phyloP scores from a whole-genome alignment of 2,797 vertebrate species.

The Dermochelys coriacea region DNA sequence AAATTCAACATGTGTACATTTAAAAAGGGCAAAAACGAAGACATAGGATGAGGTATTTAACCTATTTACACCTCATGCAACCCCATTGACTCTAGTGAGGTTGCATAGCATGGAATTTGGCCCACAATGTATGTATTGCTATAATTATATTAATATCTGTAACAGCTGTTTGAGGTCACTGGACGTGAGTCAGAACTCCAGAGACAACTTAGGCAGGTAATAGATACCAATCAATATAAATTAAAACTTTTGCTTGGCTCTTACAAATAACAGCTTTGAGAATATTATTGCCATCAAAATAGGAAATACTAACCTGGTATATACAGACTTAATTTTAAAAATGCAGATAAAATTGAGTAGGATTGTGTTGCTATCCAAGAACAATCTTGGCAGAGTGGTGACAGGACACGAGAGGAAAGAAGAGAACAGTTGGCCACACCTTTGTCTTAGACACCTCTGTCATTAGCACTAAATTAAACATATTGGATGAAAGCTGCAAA shows the following conservation, averaged over 20 bases:
- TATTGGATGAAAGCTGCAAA: background rate
- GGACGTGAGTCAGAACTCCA: background rate
- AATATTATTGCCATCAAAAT: background rate
- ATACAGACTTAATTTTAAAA: background rate
- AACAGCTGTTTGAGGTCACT: background rate
- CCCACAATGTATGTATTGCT: background rate
- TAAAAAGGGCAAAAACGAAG: background rate
- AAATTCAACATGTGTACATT: background rate
- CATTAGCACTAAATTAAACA: background rate
- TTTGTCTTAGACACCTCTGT: background rate
- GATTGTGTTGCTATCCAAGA: background rate
- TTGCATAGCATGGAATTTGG: background rate
- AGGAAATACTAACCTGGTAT: background rate
- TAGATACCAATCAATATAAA: background rate
- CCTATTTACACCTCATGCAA: background rate
- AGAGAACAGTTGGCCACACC: background rate
- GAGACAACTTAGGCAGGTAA: background rate
- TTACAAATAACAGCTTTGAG: background rate
- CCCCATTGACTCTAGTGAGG: slow-evolving; percentile 7
- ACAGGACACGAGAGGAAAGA: background rate
- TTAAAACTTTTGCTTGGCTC: background rate
- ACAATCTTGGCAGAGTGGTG: background rate
- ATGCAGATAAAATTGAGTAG: background rate
- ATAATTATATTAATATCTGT: background rate
- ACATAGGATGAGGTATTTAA: background rate